Base-by-base conservation (phyloP, 2,888 invertebrate species). In the Gandaritis pyraliata region DNA sequence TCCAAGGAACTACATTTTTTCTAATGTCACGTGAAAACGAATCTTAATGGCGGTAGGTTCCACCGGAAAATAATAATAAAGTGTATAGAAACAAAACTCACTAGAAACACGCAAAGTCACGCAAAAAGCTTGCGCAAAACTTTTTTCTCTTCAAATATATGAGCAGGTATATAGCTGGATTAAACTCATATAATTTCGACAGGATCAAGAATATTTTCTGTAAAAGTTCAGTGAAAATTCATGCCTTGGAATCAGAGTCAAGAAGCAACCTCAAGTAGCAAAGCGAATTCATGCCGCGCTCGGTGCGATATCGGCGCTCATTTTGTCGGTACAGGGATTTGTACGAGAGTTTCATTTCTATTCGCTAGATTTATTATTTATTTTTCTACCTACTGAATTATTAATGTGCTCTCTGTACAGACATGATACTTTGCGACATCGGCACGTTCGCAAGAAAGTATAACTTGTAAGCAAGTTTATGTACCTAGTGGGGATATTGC, bases 351-450 rank as follows among this genome's bases (percentile, higher is more conserved):
- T 58, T 48, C 63, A 51, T 55, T 50, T 52, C 63, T 55, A 51
- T 16, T 18, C 38, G 1, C 55, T 23, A 47, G 47, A 15, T 10
- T 51, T 52, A 47, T 51, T 55, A 29, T 55, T 60, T 66, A 65
- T 70, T 70, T 29, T 71, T 71, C 71, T 66, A 74, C 75, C 80
- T 83, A 60, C 77, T 89, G 88, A 89, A 90, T 89, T 86, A 89
- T 90, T 88, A 83, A 89, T 88, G 81, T 78, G 66, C 76, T 76
- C 75, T 75, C 72, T 70, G 68, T 70, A 72, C 76, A 80, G 80
- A 83, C 82, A 82, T 79, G 84, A 85, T 86, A 83, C 84, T 84
- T 80, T 65, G 76, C 77, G 82, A 82, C 82, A 81, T 81, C 75
- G 79, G 78, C 82, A 85, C 83, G 83, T 79, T 72, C 57, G 61